These are phyloP conservation scores for Sarcophaga bullata DNA, from an alignment of 1,140 invertebrate genomes.

Conservation along the genomic window DNA sequence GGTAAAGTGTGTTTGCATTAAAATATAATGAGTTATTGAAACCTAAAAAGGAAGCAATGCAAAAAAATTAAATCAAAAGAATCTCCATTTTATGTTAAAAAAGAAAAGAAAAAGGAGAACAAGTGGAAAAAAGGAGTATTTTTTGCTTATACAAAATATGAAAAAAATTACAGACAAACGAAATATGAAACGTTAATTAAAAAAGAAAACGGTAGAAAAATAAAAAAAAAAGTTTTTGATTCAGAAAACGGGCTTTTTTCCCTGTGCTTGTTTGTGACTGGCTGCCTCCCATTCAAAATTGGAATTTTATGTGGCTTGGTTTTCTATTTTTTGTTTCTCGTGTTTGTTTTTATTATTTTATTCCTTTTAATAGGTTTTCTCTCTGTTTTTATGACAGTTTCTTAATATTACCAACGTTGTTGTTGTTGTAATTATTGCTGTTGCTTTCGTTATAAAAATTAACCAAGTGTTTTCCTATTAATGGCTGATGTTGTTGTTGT, in stretches of 20 bases:
- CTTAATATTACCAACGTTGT: no score
- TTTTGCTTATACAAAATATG: background rate
- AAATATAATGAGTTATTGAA: no score
- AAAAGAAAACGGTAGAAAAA: background rate
- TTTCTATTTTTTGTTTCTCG: background rate
- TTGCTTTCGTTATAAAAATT: background rate
- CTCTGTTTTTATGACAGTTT: no score
- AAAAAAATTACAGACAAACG: background rate
- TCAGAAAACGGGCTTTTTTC: background rate
- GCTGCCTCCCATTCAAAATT: background rate
- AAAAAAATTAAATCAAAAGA: no score
- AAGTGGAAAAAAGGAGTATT: no score
- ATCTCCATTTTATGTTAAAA: no score
- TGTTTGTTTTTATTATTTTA: background rate
- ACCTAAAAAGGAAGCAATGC: no score
- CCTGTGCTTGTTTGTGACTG: no score
- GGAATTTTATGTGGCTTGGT: background rate
- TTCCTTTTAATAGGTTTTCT: background rate
- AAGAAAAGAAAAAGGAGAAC: no score
- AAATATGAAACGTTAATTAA: conserved; percentile 15
- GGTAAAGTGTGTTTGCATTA: background rate
- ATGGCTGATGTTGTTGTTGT: background rate
- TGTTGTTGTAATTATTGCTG: no score
- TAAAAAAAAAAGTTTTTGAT: background rate
- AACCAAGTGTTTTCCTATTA: background rate